Base-by-base conservation (phyloP, 2,797 vertebrate genomes). In the Clarias laeviceps region DNA sequence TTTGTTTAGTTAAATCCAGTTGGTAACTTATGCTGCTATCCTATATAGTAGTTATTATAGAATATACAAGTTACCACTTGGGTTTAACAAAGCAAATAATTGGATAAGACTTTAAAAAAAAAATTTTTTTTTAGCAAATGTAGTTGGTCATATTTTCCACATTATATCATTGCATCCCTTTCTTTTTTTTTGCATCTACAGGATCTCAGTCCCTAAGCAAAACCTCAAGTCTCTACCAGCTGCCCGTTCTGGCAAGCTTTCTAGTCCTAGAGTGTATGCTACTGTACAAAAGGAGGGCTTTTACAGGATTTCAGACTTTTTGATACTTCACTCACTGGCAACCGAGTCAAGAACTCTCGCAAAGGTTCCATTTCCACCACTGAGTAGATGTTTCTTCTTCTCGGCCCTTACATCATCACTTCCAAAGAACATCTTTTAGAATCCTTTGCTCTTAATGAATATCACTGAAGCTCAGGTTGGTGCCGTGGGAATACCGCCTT, bases 401-500 rank as follows among this genome's bases (percentile, higher is more conserved):
- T 59, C 73, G 22, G n/a, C 6, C 61, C 68, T 62, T 50, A 84
- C 56, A 76, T 59, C 5, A 37, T 62, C 69, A 72, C 57, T 64
- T 78, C 34, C 80, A 86, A 74, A 77, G 84, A 50, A 85, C 29
- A 27, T 27, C 18, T 62, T 34, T 74, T 78, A 80, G 27, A 29
- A 78, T 84, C 24, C 40, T 76, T 32, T 22, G 5, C 61, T 77
- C 59, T 69, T 64, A 20, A 70, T 83, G 83, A 86, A 86, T 22
- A 59, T 62, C n/a, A 37, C 5, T 11, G 62, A 80, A 76, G 68
- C 84, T 68, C 65, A 73, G 76, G 70, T 32, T 45, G 82, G 69
- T 77, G 77, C 82, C 68, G 64, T 76, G 84, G 82, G 87, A 86
- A 81, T 81, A 85, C 64, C 82, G 64, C 85, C 57, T 85, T 57